A percentile compares a stretch with the other conserved stretches of the same genome.
Conservation (phyloP, 2,797 vertebrate species). For the Lutjanus campechanus region DNA sequence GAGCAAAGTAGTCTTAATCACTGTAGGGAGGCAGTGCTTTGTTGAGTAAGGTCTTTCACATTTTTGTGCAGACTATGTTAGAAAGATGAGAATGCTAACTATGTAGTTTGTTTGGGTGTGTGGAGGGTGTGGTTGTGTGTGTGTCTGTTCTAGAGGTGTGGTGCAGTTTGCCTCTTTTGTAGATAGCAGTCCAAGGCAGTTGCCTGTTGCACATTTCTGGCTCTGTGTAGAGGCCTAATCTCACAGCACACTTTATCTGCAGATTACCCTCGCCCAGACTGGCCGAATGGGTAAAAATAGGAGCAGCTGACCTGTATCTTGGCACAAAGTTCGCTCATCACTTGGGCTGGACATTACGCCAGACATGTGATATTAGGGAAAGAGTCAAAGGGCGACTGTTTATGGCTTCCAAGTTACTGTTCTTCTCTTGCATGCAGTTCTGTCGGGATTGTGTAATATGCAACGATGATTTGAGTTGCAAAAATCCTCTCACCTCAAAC, state of each 20-base stretch:
- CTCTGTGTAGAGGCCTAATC: conserved; percentile 57
- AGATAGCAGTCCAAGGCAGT: conserved; percentile 56
- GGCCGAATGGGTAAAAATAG: conserved; percentile 66
- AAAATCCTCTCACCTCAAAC: neutral
- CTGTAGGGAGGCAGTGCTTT: neutral
- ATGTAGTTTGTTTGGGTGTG: conserved; percentile 58
- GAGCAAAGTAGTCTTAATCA: neutral
- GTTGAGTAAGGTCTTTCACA: conserved; percentile 27
- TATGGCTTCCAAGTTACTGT: neutral
- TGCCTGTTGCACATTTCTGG: conserved; percentile 46
- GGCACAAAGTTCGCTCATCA: conserved; percentile 55
- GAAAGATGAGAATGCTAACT: conserved; percentile 46
- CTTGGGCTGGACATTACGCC: conserved; percentile 6
- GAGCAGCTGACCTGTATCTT: conserved; percentile 49
- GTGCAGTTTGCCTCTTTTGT: conserved; percentile 35
- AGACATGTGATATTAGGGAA: conserved; percentile 24
- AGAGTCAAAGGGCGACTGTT: neutral
- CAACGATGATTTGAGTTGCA: conserved; percentile 23
- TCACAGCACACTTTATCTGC: conserved; percentile 63
- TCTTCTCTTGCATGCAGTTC: neutral
- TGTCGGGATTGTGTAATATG: conserved; percentile 17
- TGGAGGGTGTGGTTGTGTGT: conserved; percentile 57
- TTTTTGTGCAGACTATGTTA: conserved; percentile 18
- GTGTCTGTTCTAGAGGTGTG: conserved; percentile 62
- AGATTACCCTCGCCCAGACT: conserved; percentile 60